A percentile compares a stretch with the other conserved stretches of the same genome.
phyloP scores from a whole-genome alignment of 2,888 invertebrate species.

The Oithona nana region DNA sequence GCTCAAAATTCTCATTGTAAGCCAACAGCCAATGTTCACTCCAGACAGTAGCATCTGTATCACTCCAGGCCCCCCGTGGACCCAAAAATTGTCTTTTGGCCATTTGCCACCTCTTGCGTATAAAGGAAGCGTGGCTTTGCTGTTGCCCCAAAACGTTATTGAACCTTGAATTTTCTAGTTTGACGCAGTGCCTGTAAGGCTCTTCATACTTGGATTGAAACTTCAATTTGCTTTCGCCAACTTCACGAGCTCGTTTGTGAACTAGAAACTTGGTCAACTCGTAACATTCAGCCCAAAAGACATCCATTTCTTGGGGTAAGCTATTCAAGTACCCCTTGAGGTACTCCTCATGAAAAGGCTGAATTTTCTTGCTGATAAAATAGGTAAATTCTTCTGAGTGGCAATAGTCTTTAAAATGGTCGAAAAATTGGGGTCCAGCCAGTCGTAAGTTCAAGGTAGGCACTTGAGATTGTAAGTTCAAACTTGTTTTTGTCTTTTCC shows the following conservation, averaged over 20 bases:
- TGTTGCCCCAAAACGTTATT: slow-evolving; percentile 32
- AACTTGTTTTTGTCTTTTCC: slow-evolving; percentile 31
- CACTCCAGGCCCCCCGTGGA: slow-evolving; percentile 33
- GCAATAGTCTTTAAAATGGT: slow-evolving; percentile 39
- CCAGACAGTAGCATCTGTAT: neutral
- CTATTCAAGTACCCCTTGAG: neutral
- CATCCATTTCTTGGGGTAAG: slow-evolving; percentile 36
- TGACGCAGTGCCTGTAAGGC: slow-evolving; percentile 33
- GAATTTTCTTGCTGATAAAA: slow-evolving; percentile 33
- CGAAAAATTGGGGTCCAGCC: slow-evolving; percentile 39
- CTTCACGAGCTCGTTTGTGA: slow-evolving; percentile 35
- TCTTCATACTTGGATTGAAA: slow-evolving; percentile 37
- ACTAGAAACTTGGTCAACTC: slow-evolving; percentile 38
- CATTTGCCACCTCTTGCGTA: slow-evolving; percentile 37
- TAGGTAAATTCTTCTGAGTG: slow-evolving; percentile 36
- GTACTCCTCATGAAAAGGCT: neutral
- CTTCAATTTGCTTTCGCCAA: slow-evolving; percentile 37
- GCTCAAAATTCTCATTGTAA: slow-evolving; percentile 39
- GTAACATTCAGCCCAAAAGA: slow-evolving; percentile 41
- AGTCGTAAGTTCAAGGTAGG: slow-evolving; percentile 35
- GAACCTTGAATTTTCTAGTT: slow-evolving; percentile 35
- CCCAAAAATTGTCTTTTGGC: slow-evolving; percentile 33
- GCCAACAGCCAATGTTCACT: slow-evolving; percentile 38
- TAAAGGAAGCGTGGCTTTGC: slow-evolving; percentile 33
- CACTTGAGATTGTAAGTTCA: slow-evolving; percentile 26